Conservation (phyloP, 2,888 invertebrate genomes). For the Steinernema hermaphroditum region DNA sequence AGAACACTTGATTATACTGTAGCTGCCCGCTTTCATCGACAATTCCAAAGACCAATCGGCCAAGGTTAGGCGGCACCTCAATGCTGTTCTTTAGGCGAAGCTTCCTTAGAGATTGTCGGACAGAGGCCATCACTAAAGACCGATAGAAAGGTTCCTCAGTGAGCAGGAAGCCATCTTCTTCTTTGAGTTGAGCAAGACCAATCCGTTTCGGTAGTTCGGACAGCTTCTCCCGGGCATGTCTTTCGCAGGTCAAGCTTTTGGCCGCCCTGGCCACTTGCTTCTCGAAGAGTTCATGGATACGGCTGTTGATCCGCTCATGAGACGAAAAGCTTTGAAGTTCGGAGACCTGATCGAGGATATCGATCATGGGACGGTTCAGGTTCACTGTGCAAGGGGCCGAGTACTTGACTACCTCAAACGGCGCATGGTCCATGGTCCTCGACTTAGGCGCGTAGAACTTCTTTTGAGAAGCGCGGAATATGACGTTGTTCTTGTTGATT, state of each 20-base stretch:
- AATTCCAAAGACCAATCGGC: constrained; percentile 62
- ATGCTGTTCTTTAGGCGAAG: constrained; percentile 39
- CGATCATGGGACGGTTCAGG: constrained; percentile 67
- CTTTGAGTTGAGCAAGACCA: constrained; percentile 29
- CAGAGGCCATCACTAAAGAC: constrained; percentile 53
- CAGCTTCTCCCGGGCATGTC: constrained; percentile 48
- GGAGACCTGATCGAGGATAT: constrained; percentile 65
- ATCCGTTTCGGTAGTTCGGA: constrained; percentile 44
- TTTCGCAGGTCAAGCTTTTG: constrained; percentile 53
- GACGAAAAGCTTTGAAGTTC: constrained; percentile 53
- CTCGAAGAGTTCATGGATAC: constrained; percentile 61
- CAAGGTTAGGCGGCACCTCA: constrained; percentile 40
- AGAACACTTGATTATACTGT: constrained; percentile 60
- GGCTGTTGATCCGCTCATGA: constrained; percentile 52
- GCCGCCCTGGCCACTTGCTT: constrained; percentile 53
- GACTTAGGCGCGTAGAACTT: constrained; percentile 43
- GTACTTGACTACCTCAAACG: constrained; percentile 61
- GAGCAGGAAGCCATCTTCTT: constrained; percentile 37
- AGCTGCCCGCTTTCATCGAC: constrained; percentile 60
- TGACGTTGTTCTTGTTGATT: constrained; percentile 25
- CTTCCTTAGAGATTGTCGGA: constrained; percentile 38
- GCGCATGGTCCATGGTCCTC: constrained; percentile 39
- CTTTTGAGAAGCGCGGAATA: constrained; percentile 46
- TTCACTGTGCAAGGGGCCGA: constrained; percentile 58
- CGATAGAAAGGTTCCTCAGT: constrained; percentile 63